A percentile compares a stretch with the other conserved stretches of the same genome.
These are phyloP conservation scores for Oncorhynchus mykiss DNA, from an alignment of 2,113 vertebrate genomes.

Conservation along the genomic window DNA sequence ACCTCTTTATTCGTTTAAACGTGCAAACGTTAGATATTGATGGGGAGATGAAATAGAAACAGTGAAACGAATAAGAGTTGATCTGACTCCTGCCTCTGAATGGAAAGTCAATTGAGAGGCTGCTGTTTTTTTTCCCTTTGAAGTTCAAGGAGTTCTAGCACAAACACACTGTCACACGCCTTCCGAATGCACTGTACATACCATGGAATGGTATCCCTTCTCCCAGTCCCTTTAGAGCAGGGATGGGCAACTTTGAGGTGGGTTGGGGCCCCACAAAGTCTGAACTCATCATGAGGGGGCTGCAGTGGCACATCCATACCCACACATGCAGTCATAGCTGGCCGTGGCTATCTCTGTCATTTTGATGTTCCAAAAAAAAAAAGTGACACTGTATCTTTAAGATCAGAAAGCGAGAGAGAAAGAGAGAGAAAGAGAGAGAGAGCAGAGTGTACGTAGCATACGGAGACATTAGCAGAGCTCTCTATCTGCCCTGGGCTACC, in stretches of 20 bases:
- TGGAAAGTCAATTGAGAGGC: not conserved
- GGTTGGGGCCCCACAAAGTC: too few species aligned
- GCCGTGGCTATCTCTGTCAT: not conserved
- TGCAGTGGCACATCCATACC: too few species aligned
- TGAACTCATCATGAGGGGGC: too few species aligned
- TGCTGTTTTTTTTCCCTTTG: not conserved
- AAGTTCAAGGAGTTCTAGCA: not conserved
- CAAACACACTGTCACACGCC: not conserved
- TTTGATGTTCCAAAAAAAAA: not conserved
- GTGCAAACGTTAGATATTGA: not conserved
- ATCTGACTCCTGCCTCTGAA: not conserved
- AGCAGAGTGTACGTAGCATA: not conserved
- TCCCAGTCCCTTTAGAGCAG: too few species aligned
- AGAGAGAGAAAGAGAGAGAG: conserved; percentile 3
- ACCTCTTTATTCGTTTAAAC: not conserved
- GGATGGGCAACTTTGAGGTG: too few species aligned
- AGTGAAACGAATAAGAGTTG: not conserved
- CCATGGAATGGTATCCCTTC: too few species aligned
- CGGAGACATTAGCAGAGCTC: not conserved
- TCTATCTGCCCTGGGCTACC: not conserved
- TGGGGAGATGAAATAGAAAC: not conserved
- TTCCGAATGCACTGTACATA: not conserved
- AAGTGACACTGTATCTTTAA: conserved; percentile 2
- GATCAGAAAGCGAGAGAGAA: not conserved
- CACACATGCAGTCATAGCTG: too few species aligned